Evolutionary conservation across 2,888 invertebrate genomes (phyloP).

Genomic region (Ophion slaviceki): DNA sequence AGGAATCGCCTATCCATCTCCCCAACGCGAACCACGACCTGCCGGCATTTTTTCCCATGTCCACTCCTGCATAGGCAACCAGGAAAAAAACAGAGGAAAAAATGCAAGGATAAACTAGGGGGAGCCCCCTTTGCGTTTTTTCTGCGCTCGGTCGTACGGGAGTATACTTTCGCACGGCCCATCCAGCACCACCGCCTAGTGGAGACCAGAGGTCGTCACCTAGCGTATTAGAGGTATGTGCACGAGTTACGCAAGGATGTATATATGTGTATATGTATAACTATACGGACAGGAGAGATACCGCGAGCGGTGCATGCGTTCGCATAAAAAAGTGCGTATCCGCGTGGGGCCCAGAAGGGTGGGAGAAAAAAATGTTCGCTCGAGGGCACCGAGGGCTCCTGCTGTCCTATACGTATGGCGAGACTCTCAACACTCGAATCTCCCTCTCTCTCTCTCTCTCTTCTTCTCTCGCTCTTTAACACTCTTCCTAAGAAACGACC

Average conservation of each 20-base stretch:
- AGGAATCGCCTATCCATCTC: not conserved
- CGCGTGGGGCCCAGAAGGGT: slow-evolving; percentile 68
- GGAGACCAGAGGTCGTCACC: slow-evolving; percentile 63
- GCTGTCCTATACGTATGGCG: slow-evolving; percentile 55
- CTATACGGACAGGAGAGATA: slow-evolving; percentile 32
- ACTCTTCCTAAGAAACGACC: not conserved
- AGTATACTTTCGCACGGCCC: slow-evolving; percentile 80
- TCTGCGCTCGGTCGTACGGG: slow-evolving; percentile 69
- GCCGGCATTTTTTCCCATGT: slow-evolving; percentile 81
- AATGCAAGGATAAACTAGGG: slow-evolving; percentile 46
- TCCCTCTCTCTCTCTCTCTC: slow-evolving; percentile 58
- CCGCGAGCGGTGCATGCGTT: slow-evolving; percentile 64
- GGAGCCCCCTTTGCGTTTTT: slow-evolving; percentile 68
- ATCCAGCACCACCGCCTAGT: slow-evolving; percentile 59
- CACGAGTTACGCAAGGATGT: slow-evolving; percentile 18
- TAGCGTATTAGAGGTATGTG: slow-evolving; percentile 57
- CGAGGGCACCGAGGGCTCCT: slow-evolving; percentile 57
- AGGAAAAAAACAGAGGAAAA: slow-evolving; percentile 69
- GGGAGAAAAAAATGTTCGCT: slow-evolving; percentile 59
- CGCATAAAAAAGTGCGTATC: slow-evolving; percentile 69
- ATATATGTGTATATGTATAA: slow-evolving; percentile 22
- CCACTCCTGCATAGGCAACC: slow-evolving; percentile 79
- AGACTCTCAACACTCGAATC: slow-evolving; percentile 35
- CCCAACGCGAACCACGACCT: slow-evolving; percentile 61
- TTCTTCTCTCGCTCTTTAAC: slow-evolving; percentile 35